Evolutionary conservation across 2,113 vertebrate species (phyloP).

Genomic region (Colaptes auratus): DNA sequence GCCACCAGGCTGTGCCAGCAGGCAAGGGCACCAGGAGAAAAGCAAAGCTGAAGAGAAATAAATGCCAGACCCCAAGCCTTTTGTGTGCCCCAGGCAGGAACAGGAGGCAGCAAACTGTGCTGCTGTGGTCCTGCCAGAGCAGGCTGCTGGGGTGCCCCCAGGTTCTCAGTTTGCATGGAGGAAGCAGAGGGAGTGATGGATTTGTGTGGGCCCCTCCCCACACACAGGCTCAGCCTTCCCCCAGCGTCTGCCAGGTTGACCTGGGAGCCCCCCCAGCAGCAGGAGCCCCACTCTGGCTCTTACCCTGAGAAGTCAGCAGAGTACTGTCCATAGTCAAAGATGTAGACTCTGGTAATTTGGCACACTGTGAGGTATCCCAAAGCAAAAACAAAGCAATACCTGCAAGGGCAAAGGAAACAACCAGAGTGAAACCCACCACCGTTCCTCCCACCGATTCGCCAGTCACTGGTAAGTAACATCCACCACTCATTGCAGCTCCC

Average conservation of each 20-base stretch:
- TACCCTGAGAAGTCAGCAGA: conserved; percentile 99
- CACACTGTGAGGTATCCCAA: conserved; percentile 96
- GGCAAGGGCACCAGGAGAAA: background rate
- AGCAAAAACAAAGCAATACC: conserved; percentile 96
- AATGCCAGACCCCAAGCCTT: background rate
- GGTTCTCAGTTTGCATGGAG: background rate
- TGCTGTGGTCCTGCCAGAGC: background rate
- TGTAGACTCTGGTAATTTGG: conserved; percentile 96
- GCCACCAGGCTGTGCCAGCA: background rate
- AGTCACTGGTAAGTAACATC: background rate
- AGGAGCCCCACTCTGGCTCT: conserved; percentile 58
- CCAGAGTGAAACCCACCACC: background rate
- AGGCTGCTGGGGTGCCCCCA: background rate
- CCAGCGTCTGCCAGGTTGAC: background rate
- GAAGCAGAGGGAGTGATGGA: background rate
- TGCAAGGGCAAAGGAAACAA: conserved; percentile 68
- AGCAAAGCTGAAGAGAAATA: background rate
- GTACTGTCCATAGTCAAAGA: conserved; percentile 98
- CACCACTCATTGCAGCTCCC: background rate
- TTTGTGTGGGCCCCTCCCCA: background rate
- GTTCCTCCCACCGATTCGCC: background rate
- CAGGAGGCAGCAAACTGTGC: background rate
- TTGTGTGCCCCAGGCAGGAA: background rate
- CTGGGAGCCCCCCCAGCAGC: too few species aligned
- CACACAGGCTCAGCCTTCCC: background rate